Base-by-base conservation (phyloP, 2,113 vertebrate genomes). In the Spheniscus mendiculus region DNA sequence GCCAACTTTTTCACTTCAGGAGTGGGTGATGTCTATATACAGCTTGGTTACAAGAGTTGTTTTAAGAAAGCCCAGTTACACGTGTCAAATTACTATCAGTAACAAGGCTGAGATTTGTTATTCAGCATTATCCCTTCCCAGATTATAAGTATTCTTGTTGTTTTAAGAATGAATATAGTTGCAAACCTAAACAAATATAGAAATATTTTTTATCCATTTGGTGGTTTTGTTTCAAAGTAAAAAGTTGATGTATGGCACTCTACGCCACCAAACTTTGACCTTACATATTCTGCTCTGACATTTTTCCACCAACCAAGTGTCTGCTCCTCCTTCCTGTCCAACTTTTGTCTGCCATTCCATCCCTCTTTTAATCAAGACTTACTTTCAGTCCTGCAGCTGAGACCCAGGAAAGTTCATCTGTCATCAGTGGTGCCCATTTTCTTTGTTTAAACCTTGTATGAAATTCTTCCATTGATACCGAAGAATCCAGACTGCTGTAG, bases 291-390 rank as follows among this genome's bases (percentile, higher is more conserved):
- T 47, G 6, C 17, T 44, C 26, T 45, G 19, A 30, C 22, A 3
- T 20, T 56, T 73, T 85, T 81, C 18, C 10, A 74, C 15, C 4
- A 13, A 10, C 15, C 15, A 69, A 38, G 10, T 16, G 1, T 42
- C 32, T 59, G 12, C 0, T 0, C 40, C 17, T 87, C 19, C 76
- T 55, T 67, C 16, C 19, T 66, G 9, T 50, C 21, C 44, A 45
- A 0, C 8, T 56, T 81, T n/a, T 79, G 13, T 29, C 23, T 47
- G 16, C 36, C 78, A 6, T 63, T 84, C 30, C 11, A 12, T n/a
- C 7, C 12, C 11, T 42, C 44, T 83, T 50, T 36, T 55, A 49
- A 42, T 45, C 19, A 80, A 69, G 7, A 17, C 20, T 71, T 59
- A 21, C 27, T 81, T 27, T 36, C 20, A 53, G 29, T 74, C 38